Evolutionary conservation across 2,113 vertebrate genomes (phyloP).

Genomic region (Archocentrus centrarchus): DNA sequence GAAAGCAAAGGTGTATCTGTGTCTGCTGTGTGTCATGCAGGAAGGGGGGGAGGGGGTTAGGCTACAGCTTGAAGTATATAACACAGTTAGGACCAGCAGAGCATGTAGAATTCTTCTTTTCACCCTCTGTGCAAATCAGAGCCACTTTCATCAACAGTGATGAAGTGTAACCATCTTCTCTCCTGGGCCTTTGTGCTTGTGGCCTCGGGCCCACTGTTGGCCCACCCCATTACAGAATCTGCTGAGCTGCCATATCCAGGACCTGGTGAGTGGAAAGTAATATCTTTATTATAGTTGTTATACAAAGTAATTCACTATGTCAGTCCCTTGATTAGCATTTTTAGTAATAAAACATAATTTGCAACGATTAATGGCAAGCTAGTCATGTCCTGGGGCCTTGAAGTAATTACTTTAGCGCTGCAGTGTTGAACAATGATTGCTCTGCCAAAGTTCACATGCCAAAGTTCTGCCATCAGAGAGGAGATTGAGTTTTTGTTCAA

Average conservation of each 20-base stretch:
- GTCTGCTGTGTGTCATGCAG: background rate
- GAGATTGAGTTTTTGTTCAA: conserved; percentile 1
- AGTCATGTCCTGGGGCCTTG: conserved; percentile 2
- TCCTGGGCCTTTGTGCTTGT: conserved; percentile 76
- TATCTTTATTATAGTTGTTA: conserved; percentile 10
- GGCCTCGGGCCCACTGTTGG: conserved; percentile 67
- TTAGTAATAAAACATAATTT: conserved; percentile 25
- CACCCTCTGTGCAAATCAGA: conserved; percentile 46
- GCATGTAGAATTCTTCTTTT: conserved; percentile 44
- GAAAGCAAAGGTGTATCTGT: conserved; percentile 17
- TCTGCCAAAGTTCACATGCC: conserved; percentile 38
- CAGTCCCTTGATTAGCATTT: conserved; percentile 26
- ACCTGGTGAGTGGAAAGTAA: conserved; percentile 69
- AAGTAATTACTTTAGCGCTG: conserved; percentile 34
- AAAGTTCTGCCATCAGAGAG: conserved; percentile 23
- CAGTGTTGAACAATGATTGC: conserved; percentile 21
- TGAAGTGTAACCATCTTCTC: conserved; percentile 73
- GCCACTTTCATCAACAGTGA: conserved; percentile 49
- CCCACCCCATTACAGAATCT: conserved; percentile 78
- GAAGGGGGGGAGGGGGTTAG: conserved; percentile 14
- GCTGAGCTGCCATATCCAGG: conserved; percentile 76
- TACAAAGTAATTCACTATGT: conserved; percentile 11
- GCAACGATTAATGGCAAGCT: conserved; percentile 39
- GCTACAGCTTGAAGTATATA: conserved; percentile 68
- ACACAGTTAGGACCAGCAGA: conserved; percentile 37